Conservation (phyloP, 1,140 invertebrate genomes). For the Drosophila nigromelanica region DNA sequence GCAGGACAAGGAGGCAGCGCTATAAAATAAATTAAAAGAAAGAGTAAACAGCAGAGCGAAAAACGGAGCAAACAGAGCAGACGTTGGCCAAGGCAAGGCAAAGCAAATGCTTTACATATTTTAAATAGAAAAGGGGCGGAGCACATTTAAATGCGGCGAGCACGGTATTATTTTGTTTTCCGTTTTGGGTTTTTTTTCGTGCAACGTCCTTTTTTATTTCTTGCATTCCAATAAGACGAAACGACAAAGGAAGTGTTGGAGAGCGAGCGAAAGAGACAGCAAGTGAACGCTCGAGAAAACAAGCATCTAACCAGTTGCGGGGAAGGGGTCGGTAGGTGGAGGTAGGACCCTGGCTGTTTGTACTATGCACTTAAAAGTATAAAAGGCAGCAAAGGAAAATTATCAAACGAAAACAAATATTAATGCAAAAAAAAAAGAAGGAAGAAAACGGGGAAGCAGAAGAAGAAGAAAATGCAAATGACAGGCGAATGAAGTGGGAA, state of each 20-base stretch:
- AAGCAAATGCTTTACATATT: constrained; percentile 72
- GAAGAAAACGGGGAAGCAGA: constrained; percentile 10
- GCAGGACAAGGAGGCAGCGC: constrained; percentile 55
- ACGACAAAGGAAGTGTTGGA: constrained; percentile 47
- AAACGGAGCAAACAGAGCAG: constrained; percentile 13
- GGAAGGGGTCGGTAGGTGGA: not conserved
- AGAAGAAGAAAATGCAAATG: constrained; percentile 66
- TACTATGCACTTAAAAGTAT: constrained; percentile 77
- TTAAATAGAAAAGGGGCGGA: constrained; percentile 81
- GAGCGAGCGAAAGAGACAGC: constrained; percentile 35
- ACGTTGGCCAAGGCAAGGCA: constrained; percentile 14
- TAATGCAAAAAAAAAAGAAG: constrained; percentile 54
- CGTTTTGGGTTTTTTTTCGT: constrained; percentile 9
- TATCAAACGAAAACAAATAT: constrained; percentile 83
- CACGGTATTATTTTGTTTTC: constrained; percentile 28
- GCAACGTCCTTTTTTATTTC: constrained; percentile 36
- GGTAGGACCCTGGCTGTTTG: constrained; percentile 25
- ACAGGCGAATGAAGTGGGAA: constrained; percentile 49
- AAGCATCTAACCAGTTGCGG: constrained; percentile 36
- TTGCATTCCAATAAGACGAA: constrained; percentile 74
- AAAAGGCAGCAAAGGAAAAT: constrained; percentile 81
- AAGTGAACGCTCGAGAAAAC: constrained; percentile 21
- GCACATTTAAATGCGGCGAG: constrained; percentile 75
- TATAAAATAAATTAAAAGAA: constrained; percentile 80
- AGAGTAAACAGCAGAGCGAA: constrained; percentile 55